Evolutionary conservation across 2,888 invertebrate species (phyloP).

Genomic region (Amiota communis): DNA sequence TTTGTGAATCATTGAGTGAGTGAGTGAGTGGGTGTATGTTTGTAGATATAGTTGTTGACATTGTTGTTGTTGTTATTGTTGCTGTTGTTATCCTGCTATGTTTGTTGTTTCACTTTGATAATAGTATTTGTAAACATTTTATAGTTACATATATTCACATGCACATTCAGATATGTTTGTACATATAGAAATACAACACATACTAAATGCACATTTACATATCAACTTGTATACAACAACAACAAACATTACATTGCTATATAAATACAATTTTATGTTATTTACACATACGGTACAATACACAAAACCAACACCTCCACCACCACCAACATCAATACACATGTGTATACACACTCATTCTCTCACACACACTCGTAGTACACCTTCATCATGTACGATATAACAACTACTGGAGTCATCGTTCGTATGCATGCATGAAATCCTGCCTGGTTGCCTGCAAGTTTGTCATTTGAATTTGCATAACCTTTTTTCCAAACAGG

Average conservation of each 20-base stretch:
- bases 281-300: conserved; percentile 56
- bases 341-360: conserved; percentile 22
- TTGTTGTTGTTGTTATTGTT: too few species aligned
- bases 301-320: conserved; percentile 18
- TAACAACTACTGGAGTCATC: neutral
- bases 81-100: too few species aligned
- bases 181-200: conserved; percentile 20
- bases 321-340: neutral
- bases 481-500: conserved; percentile 50
- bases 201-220: conserved; percentile 49
- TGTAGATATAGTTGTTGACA: conserved; percentile 22
- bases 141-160: conserved; percentile 34
- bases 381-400: conserved; percentile 6
- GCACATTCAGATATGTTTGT: conserved; percentile 19
- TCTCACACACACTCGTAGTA: conserved; percentile 22
- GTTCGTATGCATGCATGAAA: neutral
- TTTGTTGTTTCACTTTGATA: conserved; percentile 58
- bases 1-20: too few species aligned
- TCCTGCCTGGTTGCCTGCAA: conserved; percentile 41
- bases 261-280: conserved; percentile 67
- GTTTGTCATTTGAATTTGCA: conserved; percentile 60
- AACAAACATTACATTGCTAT: conserved; percentile 59
- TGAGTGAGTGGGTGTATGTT: neutral
- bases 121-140: conserved; percentile 60
- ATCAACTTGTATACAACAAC: conserved; percentile 51